phyloP scores from a whole-genome alignment of 2,888 invertebrate genomes.

The Conistra vaccinii region DNA sequence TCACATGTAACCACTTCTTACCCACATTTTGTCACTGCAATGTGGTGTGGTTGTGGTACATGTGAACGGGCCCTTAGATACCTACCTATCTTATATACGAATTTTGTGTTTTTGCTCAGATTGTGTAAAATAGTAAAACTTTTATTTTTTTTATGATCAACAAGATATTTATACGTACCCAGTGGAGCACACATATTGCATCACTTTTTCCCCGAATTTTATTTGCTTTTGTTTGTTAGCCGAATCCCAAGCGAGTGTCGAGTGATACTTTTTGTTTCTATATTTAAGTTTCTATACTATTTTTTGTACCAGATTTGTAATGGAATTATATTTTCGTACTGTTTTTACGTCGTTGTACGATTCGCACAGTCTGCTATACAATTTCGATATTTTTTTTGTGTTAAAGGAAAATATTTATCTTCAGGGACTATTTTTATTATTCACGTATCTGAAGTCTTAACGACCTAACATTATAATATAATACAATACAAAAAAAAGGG shows the following conservation, averaged over 20 bases:
- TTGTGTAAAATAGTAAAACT: constrained; percentile 6
- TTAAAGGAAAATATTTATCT: background rate
- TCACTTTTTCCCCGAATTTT: constrained; percentile 33
- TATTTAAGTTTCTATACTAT: constrained; percentile 5
- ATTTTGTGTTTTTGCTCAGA: background rate
- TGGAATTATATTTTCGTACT: constrained; percentile 13
- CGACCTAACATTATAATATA: background rate
- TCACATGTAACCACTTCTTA: background rate
- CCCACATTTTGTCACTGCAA: background rate
- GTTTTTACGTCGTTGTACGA: background rate
- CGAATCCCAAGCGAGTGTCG: constrained; percentile 39
- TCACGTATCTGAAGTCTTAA: background rate
- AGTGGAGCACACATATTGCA: constrained; percentile 26
- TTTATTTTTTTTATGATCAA: constrained; percentile 22
- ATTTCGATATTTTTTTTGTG: background rate
- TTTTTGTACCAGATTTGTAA: constrained; percentile 35
- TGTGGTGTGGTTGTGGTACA: background rate
- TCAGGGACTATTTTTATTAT: background rate
- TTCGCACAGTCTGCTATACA: background rate
- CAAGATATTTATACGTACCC: constrained; percentile 16
- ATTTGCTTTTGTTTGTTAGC: constrained; percentile 39
- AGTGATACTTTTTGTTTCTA: constrained; percentile 32
- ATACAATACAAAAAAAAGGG: no score
- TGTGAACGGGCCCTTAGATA: no score
- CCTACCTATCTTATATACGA: background rate